A percentile compares a stretch with the other conserved stretches of the same genome.
phyloP scores from a whole-genome alignment of 2,797 vertebrate genomes.

The Sarcophilus harrisii region DNA sequence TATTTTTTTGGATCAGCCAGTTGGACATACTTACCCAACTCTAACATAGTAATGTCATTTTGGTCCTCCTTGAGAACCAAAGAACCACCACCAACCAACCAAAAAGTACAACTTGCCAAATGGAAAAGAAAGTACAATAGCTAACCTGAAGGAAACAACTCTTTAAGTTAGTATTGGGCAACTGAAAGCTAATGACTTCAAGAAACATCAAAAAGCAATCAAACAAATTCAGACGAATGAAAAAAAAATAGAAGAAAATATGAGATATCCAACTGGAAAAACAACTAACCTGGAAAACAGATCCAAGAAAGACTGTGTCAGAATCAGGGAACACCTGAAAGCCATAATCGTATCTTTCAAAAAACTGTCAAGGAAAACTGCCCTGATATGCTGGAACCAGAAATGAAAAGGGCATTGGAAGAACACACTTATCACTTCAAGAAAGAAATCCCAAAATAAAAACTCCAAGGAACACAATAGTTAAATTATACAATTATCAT shows the following conservation, averaged over 20 bases:
- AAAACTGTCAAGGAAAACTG: not conserved
- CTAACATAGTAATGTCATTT: no score
- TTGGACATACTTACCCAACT: no score
- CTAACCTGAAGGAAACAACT: no score
- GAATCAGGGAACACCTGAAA: no score
- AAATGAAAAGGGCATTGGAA: not conserved
- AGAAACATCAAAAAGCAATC: not conserved
- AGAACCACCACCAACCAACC: no score
- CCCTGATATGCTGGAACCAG: not conserved
- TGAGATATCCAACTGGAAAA: not conserved
- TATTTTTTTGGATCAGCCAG: no score
- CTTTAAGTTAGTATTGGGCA: not conserved
- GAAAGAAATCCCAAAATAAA: not conserved
- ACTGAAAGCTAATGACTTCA: not conserved
- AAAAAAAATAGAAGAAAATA: not conserved
- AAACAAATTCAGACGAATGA: not conserved
- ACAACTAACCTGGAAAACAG: not conserved
- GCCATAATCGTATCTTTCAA: not conserved
- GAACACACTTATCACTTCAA: not conserved
- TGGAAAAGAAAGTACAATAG: no score
- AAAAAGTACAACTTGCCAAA: no score
- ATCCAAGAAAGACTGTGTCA: no score
- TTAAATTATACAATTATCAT: not conserved
- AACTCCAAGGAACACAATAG: not conserved
- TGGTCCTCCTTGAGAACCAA: no score